Conservation (phyloP, 1,140 invertebrate species). For the Orussus abietinus region DNA sequence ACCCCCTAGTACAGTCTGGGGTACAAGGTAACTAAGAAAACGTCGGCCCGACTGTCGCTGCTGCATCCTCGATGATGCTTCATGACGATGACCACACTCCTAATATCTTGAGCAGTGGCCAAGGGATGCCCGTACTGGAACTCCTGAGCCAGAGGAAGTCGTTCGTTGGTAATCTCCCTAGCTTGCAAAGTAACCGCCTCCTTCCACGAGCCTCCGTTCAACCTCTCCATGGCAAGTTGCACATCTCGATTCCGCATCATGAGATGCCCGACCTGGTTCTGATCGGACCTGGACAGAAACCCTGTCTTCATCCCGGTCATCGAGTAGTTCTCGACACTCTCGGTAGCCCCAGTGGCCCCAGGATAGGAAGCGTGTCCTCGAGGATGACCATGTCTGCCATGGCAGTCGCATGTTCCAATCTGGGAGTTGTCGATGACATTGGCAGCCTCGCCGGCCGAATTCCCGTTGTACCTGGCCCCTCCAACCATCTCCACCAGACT, state of each 20-base stretch:
- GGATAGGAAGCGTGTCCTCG: conserved; percentile 24
- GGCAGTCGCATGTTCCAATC: conserved; percentile 2
- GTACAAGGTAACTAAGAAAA: conserved; percentile 31
- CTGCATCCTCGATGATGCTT: conserved; percentile 15
- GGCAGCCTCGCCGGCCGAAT: conserved; percentile 8
- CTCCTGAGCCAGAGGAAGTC: conserved; percentile 14
- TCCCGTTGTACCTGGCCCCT: conserved; percentile 26
- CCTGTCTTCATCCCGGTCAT: conserved; percentile 15
- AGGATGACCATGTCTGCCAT: conserved; percentile 20
- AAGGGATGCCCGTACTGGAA: background rate
- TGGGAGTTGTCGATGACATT: conserved; percentile 24
- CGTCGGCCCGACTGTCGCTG: conserved; percentile 16
- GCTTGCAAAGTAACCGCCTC: background rate
- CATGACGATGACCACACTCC: conserved; percentile 13
- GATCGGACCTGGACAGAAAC: conserved; percentile 21
- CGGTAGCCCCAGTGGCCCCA: background rate
- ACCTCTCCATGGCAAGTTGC: conserved; percentile 6
- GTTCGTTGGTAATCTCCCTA: background rate
- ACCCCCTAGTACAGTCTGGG: no score
- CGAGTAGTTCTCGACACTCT: conserved; percentile 24
- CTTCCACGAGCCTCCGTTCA: conserved; percentile 9
- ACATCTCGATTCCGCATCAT: conserved; percentile 1
- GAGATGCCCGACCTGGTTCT: conserved; percentile 19
- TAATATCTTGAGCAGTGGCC: background rate
- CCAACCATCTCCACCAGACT: no score